Conservation (phyloP, 2,888 invertebrate species). For the Lithodes maja region DNA sequence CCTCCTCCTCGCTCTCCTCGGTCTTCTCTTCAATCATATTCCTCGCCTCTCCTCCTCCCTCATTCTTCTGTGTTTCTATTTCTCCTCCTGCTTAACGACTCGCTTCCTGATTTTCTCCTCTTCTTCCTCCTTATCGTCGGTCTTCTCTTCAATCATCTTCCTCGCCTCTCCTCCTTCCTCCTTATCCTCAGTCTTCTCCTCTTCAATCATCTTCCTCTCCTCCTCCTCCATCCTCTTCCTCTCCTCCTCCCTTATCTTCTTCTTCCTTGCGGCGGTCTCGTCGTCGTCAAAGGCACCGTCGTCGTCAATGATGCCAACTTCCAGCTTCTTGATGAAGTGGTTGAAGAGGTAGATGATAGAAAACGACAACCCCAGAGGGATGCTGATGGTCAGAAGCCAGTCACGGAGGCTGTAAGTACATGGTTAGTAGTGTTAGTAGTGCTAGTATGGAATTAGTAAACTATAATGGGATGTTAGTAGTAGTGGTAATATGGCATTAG, state of each 20-base stretch:
- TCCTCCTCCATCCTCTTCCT: slow-evolving; percentile 10
- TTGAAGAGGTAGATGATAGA: slow-evolving; percentile 63
- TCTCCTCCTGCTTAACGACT: background rate
- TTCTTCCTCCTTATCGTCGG: background rate
- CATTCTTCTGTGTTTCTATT: background rate
- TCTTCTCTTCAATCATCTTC: background rate
- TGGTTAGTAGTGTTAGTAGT: background rate
- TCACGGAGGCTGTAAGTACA: slow-evolving; percentile 47
- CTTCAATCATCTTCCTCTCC: slow-evolving; percentile 3
- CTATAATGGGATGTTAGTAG: too few species aligned
- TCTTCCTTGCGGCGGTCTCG: background rate
- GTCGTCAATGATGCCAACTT: slow-evolving; percentile 44
- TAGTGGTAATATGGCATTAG: too few species aligned
- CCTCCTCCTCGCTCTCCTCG: background rate
- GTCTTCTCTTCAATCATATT: background rate
- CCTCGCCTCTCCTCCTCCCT: slow-evolving; percentile 2
- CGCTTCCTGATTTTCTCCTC: background rate
- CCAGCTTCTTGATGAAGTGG: slow-evolving; percentile 58
- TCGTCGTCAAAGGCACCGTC: slow-evolving; percentile 40
- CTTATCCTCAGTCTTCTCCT: background rate
- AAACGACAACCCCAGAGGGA: slow-evolving; percentile 57
- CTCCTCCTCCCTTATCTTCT: slow-evolving; percentile 5
- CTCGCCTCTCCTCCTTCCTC: background rate
- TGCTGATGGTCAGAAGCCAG: slow-evolving; percentile 64
- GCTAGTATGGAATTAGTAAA: too few species aligned